Base-by-base conservation (phyloP, 2,113 vertebrate genomes). In the Myxocyprinus asiaticus region DNA sequence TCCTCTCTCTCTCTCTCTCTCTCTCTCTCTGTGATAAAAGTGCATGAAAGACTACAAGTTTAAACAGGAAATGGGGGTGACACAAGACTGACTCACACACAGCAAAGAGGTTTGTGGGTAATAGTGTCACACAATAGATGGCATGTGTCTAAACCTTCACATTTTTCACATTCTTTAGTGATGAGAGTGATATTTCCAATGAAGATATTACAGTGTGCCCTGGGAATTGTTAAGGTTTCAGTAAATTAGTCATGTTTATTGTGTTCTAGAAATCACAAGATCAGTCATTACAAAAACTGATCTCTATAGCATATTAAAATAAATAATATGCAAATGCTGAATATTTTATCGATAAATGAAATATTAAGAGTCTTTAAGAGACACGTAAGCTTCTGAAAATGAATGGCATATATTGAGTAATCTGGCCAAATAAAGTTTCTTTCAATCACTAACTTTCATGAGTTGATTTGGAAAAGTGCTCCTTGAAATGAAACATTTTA, bases 91-190 rank as follows among this genome's bases (percentile, higher is more conserved):
- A 80, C 42, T 80, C 69, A 73, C 48, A 73, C 48, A 12, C 48
- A 70, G 61, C 67, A 67, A 7, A 73, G 62, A 73, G 59, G 71
- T 73, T 64, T 73, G 78, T 80, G 69, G 78, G 69, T 80, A 65
- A 56, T 63, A 65, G 48, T 72, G 62, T 73, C 50, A 79, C 58
- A 66, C 47, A 56, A 48, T 59, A n/a, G 7, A 15, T 47, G 5
- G 22, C 43, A 42, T 56, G 14, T 33, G 17, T 44, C 33, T 65
- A 42, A 58, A 67, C 43, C 62, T 74, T 65, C 63, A 80, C 42
- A 4, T 73, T 59, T 44, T 71, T 71, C 51, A 14, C 14, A 10
- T 22, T 15, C 43, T 58, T 71, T n/a, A 58, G 44, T 72, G 48
- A 65, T 65, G 43, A 58, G 9, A 59, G 17, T 11, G 17, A 55